A percentile compares a stretch with the other conserved stretches of the same genome.
Conservation (phyloP, 2,113 vertebrate species). For the Vulpes vulpes region DNA sequence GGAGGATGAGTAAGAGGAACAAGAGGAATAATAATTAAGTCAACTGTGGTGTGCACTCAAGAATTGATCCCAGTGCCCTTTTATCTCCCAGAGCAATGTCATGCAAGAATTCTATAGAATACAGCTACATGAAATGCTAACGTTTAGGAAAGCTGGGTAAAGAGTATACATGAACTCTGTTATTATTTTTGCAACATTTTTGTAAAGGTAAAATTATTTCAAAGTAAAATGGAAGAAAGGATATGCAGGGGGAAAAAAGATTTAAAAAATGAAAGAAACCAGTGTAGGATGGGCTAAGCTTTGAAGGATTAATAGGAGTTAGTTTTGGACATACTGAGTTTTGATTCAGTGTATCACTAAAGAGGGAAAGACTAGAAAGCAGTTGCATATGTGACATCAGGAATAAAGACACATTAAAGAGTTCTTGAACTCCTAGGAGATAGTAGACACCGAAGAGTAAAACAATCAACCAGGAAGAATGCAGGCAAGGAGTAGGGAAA, state of each 20-base stretch:
- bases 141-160: not conserved
- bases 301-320: not conserved
- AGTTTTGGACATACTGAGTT: not conserved
- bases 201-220: not conserved
- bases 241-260: not conserved
- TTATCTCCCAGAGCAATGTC: not conserved
- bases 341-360: not conserved
- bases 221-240: not conserved
- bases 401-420: not conserved
- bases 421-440: not conserved
- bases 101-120: not conserved
- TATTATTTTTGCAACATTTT: not conserved
- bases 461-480: not conserved
- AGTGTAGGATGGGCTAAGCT: not conserved
- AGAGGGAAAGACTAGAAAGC: not conserved
- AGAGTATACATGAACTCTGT: not conserved
- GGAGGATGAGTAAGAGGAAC: not conserved
- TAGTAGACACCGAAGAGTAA: not conserved
- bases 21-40: not conserved
- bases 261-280: not conserved
- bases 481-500: not conserved
- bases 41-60: not conserved
- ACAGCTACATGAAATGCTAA: not conserved
- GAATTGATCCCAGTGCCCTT: not conserved
- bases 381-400: not conserved